Evolutionary conservation across 1,140 invertebrate genomes (phyloP), one percentile per base, ranked within the genome.

Genomic region (Asobara japonica): DNA sequence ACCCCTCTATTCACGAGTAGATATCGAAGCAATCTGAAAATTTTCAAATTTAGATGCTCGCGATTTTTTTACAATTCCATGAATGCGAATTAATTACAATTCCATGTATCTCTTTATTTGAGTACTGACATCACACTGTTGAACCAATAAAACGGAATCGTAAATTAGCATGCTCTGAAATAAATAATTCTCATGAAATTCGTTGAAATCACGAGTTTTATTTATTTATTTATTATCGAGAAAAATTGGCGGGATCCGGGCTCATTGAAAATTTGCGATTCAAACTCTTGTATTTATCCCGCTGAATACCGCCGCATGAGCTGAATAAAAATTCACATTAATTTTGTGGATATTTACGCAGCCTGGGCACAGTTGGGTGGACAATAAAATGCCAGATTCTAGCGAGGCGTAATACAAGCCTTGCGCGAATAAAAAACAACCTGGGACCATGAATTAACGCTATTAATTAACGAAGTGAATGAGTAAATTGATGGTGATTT

Each of bases 181-280:
- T 16, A 45, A n/a, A 45, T 45, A 4, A 45, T 45, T 16, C n/a
- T 5, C 41, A 16, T 5, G 6, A 16, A 45, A 45, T 45, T 16
- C 13, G 13, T 45, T 45, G 7, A n/a, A 45, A 45, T 45, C 41
- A 16, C 18, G 13, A 45, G 18, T 60, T 27, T 20, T 60, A 27
- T 60, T 60, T 60, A 60, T 38, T 38, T 38, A 38, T 38, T 38
- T n/a, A 45, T 16, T 5, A 45, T n/a, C 36, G 8, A 2, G 41
- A 45, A 38, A 11, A 60, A 27, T 27, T 60, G 5, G 20, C 11
- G 51, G n/a, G 27, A 60, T 18, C 6, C 11, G 4, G 8, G 20
- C 51, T 60, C 51, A 60, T 60, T 60, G 22, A 60, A 60, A 60
- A 60, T 60, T 60, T 25, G 7, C 51, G 51, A 60, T 60, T 7